Evolutionary conservation across 2,888 invertebrate genomes (phyloP).

Genomic region (Dascillus cervinus): DNA sequence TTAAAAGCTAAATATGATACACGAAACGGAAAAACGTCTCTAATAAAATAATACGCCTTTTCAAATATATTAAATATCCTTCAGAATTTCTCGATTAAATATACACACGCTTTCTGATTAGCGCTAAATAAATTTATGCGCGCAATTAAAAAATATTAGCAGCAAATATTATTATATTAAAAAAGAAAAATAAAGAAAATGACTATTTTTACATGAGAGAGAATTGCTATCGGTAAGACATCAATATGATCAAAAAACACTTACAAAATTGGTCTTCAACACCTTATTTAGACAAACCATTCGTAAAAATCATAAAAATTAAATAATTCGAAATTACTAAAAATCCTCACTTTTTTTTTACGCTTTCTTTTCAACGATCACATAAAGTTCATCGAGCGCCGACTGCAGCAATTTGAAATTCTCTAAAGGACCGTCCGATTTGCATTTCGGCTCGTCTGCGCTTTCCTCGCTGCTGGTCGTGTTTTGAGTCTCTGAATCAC

Average conservation of each 20-base stretch:
- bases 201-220: constrained; percentile 11
- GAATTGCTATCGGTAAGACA: constrained; percentile 7
- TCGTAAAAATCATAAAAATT: too few species aligned
- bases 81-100: too few species aligned
- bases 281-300: too few species aligned
- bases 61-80: too few species aligned
- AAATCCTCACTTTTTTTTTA: constrained; percentile 5
- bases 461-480: constrained; percentile 30
- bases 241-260: constrained; percentile 7
- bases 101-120: too few species aligned
- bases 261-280: constrained; percentile 13
- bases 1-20: too few species aligned
- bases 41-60: too few species aligned
- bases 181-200: constrained; percentile 7
- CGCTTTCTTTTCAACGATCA: constrained; percentile 34
- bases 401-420: constrained; percentile 33
- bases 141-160: too few species aligned
- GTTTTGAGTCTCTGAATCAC: constrained; percentile 33
- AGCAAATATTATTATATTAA: constrained; percentile 8
- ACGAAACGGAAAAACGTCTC: too few species aligned
- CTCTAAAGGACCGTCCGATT: constrained; percentile 27
- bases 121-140: too few species aligned
- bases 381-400: constrained; percentile 38
- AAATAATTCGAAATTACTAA: constrained; percentile 5
- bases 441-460: constrained; percentile 26